These are phyloP conservation scores for Desoria tigrina DNA, from an alignment of 2,888 invertebrate species.

Conservation along the genomic window DNA sequence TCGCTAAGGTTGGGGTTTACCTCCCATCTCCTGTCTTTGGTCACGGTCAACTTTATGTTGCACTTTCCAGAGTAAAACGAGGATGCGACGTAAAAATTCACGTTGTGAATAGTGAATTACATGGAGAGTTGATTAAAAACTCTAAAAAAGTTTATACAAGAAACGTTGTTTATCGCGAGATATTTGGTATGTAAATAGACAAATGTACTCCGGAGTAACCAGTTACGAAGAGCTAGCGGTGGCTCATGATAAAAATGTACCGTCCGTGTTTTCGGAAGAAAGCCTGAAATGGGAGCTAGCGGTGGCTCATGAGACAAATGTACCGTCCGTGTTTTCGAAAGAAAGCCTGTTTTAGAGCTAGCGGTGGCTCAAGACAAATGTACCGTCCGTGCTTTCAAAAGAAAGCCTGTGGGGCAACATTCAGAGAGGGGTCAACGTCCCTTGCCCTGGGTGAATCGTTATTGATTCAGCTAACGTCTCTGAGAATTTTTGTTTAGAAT, in stretches of 20 bases:
- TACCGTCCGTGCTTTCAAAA: too few relatives aligned
- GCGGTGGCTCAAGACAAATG: too few relatives aligned
- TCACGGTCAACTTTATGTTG: constrained; percentile 41
- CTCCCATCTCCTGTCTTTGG: constrained; percentile 31
- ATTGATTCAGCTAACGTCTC: constrained; percentile 7
- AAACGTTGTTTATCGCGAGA: constrained; percentile 23
- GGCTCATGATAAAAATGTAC: too few relatives aligned
- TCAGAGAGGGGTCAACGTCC: constrained; percentile 28
- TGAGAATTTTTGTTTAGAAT: too few relatives aligned
- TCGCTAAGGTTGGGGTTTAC: constrained; percentile 32
- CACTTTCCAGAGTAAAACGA: constrained; percentile 23
- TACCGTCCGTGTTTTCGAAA: constrained; percentile 20
- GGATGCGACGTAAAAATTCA: constrained; percentile 17
- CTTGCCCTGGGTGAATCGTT: constrained; percentile 29
- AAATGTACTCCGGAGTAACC: too few relatives aligned
- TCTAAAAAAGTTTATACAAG: constrained; percentile 21
- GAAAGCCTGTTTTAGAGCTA: too few relatives aligned
- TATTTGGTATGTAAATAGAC: constrained; percentile 13
- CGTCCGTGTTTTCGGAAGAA: too few relatives aligned
- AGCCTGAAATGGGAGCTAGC: too few relatives aligned
- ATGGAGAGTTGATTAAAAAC: constrained; percentile 14
- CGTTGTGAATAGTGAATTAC: background rate
- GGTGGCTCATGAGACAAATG: too few relatives aligned
- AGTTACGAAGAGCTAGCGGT: too few relatives aligned
- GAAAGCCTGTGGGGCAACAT: constrained; percentile 31